A percentile compares a stretch with the other conserved stretches of the same genome.
Evolutionary conservation across 2,113 vertebrate genomes (phyloP).

Genomic region (Leucopternis melanops): DNA sequence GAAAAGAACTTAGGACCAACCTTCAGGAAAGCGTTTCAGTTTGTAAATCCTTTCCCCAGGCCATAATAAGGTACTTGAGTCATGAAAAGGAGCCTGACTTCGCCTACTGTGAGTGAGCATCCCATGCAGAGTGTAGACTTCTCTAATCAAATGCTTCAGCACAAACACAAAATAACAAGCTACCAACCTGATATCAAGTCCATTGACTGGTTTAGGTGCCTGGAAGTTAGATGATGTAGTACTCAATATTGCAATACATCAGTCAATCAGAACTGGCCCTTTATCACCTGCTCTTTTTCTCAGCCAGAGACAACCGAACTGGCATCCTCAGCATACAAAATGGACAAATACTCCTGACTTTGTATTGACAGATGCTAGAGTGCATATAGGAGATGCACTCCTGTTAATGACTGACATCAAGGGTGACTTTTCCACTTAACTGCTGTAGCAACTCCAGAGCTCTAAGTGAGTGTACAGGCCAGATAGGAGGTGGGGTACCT

Average conservation of each 20-base stretch:
- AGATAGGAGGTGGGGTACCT: neutral
- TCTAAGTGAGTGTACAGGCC: fast-evolving
- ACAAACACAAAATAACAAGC: neutral
- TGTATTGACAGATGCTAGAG: neutral
- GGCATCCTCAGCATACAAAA: neutral
- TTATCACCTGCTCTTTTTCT: neutral
- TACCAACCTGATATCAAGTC: neutral
- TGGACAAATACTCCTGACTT: neutral
- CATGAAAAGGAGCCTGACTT: neutral
- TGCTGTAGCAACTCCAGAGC: neutral
- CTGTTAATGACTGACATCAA: neutral
- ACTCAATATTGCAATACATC: neutral
- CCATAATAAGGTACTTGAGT: neutral
- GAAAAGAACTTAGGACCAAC: neutral
- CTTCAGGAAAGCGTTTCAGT: neutral
- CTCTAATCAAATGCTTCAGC: neutral
- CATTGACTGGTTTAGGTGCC: neutral
- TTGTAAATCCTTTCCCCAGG: neutral
- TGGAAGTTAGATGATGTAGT: neutral
- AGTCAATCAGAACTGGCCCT: neutral
- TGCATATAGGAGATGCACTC: neutral
- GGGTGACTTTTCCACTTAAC: neutral
- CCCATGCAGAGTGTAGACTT: neutral
- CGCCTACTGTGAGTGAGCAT: neutral
- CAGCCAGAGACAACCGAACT: neutral